Percentiles rank a stretch among this genome's conserved stretches.
Conservation (phyloP, 2,797 vertebrate genomes). For the Hippoglossus hippoglossus region DNA sequence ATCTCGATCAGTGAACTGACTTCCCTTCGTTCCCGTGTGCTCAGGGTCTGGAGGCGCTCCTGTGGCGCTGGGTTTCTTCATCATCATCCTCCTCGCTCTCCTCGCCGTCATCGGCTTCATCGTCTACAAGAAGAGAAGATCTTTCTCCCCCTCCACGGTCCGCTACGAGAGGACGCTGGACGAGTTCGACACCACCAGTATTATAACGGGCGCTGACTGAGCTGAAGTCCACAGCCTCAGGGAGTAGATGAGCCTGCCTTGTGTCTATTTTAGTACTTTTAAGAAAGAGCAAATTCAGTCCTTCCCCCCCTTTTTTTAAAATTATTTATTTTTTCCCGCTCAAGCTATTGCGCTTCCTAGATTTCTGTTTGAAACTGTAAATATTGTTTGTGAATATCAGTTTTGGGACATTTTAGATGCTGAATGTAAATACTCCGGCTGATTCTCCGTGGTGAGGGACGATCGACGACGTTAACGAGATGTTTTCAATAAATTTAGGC, state of each 20-base stretch:
- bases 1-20: background rate
- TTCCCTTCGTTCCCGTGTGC: background rate
- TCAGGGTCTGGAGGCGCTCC: slow-evolving; percentile 74
- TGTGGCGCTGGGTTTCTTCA: slow-evolving; percentile 74
- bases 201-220: slow-evolving; percentile 78
- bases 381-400: slow-evolving; percentile 64
- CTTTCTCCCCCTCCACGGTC: slow-evolving; percentile 70
- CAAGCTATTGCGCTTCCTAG: slow-evolving; percentile 8
- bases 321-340: slow-evolving; percentile 65
- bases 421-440: slow-evolving; percentile 31
- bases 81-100: slow-evolving; percentile 71
- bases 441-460: background rate
- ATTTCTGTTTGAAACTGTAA: slow-evolving; percentile 59
- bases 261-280: slow-evolving; percentile 47
- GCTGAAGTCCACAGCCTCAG: slow-evolving; percentile 26
- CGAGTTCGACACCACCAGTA: slow-evolving; percentile 79
- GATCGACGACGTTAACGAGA: background rate
- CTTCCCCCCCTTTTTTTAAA: background rate
- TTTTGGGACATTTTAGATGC: slow-evolving; percentile 50
- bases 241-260: slow-evolving; percentile 50
- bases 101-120: slow-evolving; percentile 53
- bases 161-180: slow-evolving; percentile 84
- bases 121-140: slow-evolving; percentile 79
- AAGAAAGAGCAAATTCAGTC: slow-evolving; percentile 31
- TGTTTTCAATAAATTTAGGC: background rate